Percentiles rank a stretch among this genome's conserved stretches.
Conservation (phyloP, 2,113 vertebrate species). For the Orthochromis malagaraziensis region DNA sequence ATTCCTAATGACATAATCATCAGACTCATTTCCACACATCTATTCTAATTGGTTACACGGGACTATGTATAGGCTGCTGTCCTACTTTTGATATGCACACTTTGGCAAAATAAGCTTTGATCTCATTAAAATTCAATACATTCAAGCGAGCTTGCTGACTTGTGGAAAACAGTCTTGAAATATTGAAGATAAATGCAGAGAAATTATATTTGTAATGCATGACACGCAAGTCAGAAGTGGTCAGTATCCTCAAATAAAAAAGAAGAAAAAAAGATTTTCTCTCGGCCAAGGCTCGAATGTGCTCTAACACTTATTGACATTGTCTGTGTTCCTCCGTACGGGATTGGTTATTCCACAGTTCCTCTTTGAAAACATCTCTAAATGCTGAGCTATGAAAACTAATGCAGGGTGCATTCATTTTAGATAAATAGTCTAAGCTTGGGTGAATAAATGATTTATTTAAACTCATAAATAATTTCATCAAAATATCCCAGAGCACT, state of each 20-base stretch:
- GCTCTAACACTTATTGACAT: conserved; percentile 80
- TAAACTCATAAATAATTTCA: conserved; percentile 75
- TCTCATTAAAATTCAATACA: conserved; percentile 39
- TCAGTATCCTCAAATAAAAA: conserved; percentile 69
- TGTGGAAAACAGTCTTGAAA: conserved; percentile 63
- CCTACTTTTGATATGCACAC: not conserved
- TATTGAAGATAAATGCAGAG: conserved; percentile 71
- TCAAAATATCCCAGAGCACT: conserved; percentile 74
- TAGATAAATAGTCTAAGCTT: conserved; percentile 73
- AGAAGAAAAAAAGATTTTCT: conserved; percentile 54
- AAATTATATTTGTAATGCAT: conserved; percentile 67
- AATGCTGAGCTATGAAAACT: conserved; percentile 65
- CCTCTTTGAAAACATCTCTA: conserved; percentile 47
- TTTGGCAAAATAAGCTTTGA: conserved; percentile 13
- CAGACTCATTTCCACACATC: not conserved
- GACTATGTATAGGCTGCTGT: not conserved
- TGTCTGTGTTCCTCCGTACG: conserved; percentile 66
- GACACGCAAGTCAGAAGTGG: conserved; percentile 64
- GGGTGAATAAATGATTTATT: conserved; percentile 72
- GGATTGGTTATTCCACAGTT: conserved; percentile 53
- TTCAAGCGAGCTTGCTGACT: conserved; percentile 61
- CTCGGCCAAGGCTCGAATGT: conserved; percentile 71
- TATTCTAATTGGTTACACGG: not conserved
- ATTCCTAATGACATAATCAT: not conserved
- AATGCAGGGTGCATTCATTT: conserved; percentile 68